These are phyloP conservation scores for Apomyelois bistriatella DNA, from an alignment of 2,888 invertebrate species.

Conservation along the genomic window DNA sequence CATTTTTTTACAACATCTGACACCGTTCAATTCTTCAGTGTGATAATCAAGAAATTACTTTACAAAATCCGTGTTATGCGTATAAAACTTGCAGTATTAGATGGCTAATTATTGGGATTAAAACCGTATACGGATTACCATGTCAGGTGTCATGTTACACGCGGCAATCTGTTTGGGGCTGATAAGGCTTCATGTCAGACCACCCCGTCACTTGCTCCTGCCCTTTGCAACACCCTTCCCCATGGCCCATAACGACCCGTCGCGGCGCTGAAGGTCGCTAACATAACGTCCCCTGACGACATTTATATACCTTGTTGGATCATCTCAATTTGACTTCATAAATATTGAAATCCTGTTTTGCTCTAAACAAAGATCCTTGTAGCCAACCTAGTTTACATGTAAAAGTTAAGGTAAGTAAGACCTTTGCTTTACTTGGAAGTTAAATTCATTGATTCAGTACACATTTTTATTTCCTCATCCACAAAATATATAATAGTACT, in stretches of 20 bases:
- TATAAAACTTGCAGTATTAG: too few relatives aligned
- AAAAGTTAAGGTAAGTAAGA: too few relatives aligned
- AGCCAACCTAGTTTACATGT: too few relatives aligned
- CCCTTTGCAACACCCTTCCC: background rate
- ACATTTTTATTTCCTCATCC: too few relatives aligned
- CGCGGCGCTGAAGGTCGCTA: background rate
- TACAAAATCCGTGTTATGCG: too few relatives aligned
- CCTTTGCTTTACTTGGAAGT: too few relatives aligned
- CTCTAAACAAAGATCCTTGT: background rate
- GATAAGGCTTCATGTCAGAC: background rate
- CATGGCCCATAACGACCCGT: background rate
- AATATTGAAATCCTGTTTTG: background rate
- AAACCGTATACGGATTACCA: background rate
- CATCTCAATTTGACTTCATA: background rate
- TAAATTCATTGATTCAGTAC: too few relatives aligned
- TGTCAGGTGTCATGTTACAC: background rate
- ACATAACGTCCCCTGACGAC: background rate
- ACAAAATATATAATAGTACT: too few relatives aligned
- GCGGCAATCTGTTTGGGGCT: background rate
- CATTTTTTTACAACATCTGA: too few relatives aligned
- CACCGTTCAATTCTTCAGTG: too few relatives aligned
- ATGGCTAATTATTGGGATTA: background rate
- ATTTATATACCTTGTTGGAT: background rate
- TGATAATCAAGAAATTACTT: too few relatives aligned
- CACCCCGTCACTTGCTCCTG: background rate